Evolutionary conservation across 2,797 vertebrate species (phyloP).

Genomic region (Gymnocypris eckloni): DNA sequence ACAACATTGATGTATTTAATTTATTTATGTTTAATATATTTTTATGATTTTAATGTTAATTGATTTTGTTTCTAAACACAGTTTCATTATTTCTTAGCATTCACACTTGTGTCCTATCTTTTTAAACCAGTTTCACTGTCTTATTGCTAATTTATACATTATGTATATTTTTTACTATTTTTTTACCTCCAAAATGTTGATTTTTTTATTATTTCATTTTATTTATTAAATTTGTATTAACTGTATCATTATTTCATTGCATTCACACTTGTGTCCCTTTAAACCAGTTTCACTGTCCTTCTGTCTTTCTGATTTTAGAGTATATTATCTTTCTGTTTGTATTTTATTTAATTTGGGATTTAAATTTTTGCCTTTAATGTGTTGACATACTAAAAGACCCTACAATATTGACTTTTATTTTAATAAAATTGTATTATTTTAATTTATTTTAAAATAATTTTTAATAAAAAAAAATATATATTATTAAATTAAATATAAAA

Average conservation of each 20-base stretch:
- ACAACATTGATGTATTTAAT: neutral
- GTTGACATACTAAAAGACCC: too few relatives aligned
- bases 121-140: constrained; percentile 71
- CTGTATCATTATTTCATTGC: neutral
- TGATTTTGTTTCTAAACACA: neutral
- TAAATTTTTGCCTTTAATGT: too few relatives aligned
- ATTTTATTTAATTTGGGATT: neutral
- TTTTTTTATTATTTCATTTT: neutral
- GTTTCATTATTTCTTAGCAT: neutral
- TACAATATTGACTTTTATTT: too few relatives aligned
- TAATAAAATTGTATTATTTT: too few relatives aligned
- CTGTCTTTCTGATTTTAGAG: neutral
- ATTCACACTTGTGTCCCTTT: neutral
- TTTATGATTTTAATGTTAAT: too few relatives aligned
- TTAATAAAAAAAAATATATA: too few relatives aligned
- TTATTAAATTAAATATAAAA: too few relatives aligned
- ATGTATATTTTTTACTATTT: neutral
- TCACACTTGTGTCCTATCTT: constrained; percentile 26
- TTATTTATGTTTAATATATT: neutral
- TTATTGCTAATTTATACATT: constrained; percentile 56
- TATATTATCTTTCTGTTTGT: neutral
- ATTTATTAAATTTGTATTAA: neutral
- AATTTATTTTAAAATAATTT: too few relatives aligned
- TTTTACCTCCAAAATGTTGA: too few relatives aligned
- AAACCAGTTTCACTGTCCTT: neutral